Evolutionary conservation across 2,888 invertebrate species (phyloP).

Genomic region (Ectobius pallidus): DNA sequence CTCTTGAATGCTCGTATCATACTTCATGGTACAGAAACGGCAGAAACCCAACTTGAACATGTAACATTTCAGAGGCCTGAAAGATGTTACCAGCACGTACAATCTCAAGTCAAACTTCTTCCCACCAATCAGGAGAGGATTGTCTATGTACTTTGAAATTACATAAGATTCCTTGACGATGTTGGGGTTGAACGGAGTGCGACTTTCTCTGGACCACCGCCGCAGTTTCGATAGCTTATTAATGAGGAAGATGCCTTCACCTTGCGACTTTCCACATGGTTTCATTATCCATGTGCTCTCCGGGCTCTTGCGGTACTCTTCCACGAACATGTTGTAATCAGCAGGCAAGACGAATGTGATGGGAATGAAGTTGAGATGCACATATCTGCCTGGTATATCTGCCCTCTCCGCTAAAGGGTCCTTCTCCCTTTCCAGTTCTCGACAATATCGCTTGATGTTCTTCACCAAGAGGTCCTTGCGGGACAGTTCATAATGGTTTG

Average conservation of each 20-base stretch:
- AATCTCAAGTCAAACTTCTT: constrained; percentile 94
- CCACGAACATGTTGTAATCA: constrained; percentile 93
- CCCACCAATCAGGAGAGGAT: constrained; percentile 92
- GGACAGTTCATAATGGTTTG: constrained; percentile 93
- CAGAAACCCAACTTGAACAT: constrained; percentile 92
- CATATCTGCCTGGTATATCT: constrained; percentile 71
- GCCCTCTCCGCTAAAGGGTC: constrained; percentile 86
- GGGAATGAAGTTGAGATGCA: constrained; percentile 90
- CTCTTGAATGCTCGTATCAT: constrained; percentile 86
- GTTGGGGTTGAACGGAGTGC: constrained; percentile 83
- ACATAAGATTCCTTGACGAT: constrained; percentile 90
- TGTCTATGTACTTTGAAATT: constrained; percentile 95
- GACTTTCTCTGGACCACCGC: constrained; percentile 86
- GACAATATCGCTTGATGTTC: constrained; percentile 92
- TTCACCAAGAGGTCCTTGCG: constrained; percentile 95
- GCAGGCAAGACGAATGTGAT: constrained; percentile 92
- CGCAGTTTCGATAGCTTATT: constrained; percentile 94
- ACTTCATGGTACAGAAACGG: constrained; percentile 95
- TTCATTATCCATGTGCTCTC: constrained; percentile 98
- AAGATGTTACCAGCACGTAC: constrained; percentile 92
- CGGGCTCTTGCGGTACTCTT: constrained; percentile 92
- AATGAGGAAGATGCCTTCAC: constrained; percentile 93
- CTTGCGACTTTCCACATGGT: constrained; percentile 93
- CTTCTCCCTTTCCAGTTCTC: constrained; percentile 90
- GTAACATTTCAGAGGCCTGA: constrained; percentile 91